Evolutionary conservation across 2,888 invertebrate species (phyloP).

Genomic region (Cheiracanthium punctorium): DNA sequence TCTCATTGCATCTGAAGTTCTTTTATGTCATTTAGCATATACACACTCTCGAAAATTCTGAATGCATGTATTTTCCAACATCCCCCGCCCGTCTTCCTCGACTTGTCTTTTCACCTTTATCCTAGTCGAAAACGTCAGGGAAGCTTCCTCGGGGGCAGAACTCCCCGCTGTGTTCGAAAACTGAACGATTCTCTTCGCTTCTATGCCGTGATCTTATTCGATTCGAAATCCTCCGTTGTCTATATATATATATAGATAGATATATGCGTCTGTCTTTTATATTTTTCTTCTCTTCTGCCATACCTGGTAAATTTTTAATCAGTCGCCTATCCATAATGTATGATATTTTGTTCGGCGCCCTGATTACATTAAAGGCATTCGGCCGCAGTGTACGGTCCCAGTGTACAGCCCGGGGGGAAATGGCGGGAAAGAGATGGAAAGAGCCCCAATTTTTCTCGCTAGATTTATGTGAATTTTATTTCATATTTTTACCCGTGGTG

Average conservation of each 20-base stretch:
- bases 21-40: conserved; percentile 47
- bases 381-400: conserved; percentile 18
- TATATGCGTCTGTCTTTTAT: too few relatives aligned
- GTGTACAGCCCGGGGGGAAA: neutral
- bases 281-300: conserved; percentile 1
- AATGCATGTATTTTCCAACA: conserved; percentile 9
- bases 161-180: conserved; percentile 18
- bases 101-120: conserved; percentile 60
- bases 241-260: too few relatives aligned
- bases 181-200: conserved; percentile 26
- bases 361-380: conserved; percentile 63
- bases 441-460: conserved; percentile 58
- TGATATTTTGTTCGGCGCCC: conserved; percentile 56
- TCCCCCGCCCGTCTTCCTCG: conserved; percentile 4
- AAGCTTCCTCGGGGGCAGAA: conserved; percentile 30
- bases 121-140: conserved; percentile 43
- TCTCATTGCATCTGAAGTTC: conserved; percentile 48
- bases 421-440: conserved; percentile 27
- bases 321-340: conserved; percentile 70
- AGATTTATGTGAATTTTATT: conserved; percentile 8
- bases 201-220: conserved; percentile 33
- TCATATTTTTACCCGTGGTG: neutral
- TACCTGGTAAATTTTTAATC: conserved; percentile 66
- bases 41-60: neutral
- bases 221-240: conserved; percentile 12